Base-by-base conservation (phyloP, 2,888 invertebrate species). In the Dryococelus australis region DNA sequence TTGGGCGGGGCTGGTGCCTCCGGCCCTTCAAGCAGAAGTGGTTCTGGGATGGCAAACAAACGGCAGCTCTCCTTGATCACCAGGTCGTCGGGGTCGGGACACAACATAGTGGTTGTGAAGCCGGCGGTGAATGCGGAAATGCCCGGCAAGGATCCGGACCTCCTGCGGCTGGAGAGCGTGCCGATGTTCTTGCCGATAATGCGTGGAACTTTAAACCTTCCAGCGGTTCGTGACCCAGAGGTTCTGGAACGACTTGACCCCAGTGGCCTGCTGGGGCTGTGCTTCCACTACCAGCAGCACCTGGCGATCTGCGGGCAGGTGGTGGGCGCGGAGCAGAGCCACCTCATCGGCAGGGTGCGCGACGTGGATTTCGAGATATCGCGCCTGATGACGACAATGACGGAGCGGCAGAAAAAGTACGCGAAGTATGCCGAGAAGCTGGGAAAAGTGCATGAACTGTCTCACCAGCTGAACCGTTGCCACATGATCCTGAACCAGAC, bases 121-220 rank as follows among this genome's bases (percentile, higher is more conserved):
- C 95, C 96, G 0, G 96, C 96, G 0, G 91, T 93, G 0, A 93
- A 93, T 10, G 94, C 94, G 87, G 94, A 94, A 2, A 94, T 94
- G 26, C 92, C 95, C 0, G 96, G 96, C 89, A 94, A 95, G 87
- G 98, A 98, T 92, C 95, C 96, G 13, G 96, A 97, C 90, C 94
- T 97, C 86, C 92, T 95, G 84, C 93, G 95, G 88, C 92, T 97
- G 81, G 95, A 95, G 93, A 96, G 94, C 90, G 98, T 98, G 90
- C 98, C 98, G 4, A 97, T 97, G 92, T 98, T 99, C 92, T 93
- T 98, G 87, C 99, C 99, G 0, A 98, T 99, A 85, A 97, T 99
- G 95, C 93, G 98, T 79, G 98, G 97, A 0, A 97, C 98, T 0
- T 92, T 98, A 0, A 97, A 97, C 81, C 92, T 98, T 86, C 97